These are phyloP conservation scores for Corbicula japonica DNA, from an alignment of 2,888 invertebrate species.

Conservation along the genomic window DNA sequence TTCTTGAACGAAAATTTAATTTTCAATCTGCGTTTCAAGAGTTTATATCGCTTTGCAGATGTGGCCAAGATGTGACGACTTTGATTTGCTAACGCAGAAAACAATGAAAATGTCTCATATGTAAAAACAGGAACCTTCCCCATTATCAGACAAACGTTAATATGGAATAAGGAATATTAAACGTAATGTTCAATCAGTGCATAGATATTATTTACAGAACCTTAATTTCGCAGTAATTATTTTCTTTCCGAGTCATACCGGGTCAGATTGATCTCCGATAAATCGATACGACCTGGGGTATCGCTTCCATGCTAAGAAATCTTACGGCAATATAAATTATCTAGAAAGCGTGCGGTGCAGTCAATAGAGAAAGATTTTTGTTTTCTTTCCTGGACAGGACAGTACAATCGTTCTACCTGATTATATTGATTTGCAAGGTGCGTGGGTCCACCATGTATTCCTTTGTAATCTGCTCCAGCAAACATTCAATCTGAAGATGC, in stretches of 20 bases:
- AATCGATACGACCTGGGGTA: conserved; percentile 17
- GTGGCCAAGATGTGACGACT: too few relatives aligned
- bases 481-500: too few relatives aligned
- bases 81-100: too few relatives aligned
- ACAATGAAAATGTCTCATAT: too few relatives aligned
- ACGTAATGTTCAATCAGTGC: conserved; percentile 10
- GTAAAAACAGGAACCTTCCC: too few relatives aligned
- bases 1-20: too few relatives aligned
- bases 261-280: conserved; percentile 9
- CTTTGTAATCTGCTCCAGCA: too few relatives aligned
- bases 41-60: too few relatives aligned
- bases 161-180: too few relatives aligned
- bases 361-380: conserved; percentile 20
- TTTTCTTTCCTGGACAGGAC: conserved; percentile 11
- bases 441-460: too few relatives aligned
- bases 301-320: conserved; percentile 3
- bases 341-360: conserved; percentile 10
- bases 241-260: not conserved
- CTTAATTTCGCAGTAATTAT: conserved; percentile 14
- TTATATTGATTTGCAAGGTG: not conserved
- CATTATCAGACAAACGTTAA: too few relatives aligned
- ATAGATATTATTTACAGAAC: not conserved
- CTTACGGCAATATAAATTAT: conserved; percentile 14
- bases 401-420: conserved; percentile 7
- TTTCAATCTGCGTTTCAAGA: too few relatives aligned